A percentile compares a stretch with the other conserved stretches of the same genome.
Conservation (phyloP, 2,113 vertebrate species). For the Coracopsis vasa region DNA sequence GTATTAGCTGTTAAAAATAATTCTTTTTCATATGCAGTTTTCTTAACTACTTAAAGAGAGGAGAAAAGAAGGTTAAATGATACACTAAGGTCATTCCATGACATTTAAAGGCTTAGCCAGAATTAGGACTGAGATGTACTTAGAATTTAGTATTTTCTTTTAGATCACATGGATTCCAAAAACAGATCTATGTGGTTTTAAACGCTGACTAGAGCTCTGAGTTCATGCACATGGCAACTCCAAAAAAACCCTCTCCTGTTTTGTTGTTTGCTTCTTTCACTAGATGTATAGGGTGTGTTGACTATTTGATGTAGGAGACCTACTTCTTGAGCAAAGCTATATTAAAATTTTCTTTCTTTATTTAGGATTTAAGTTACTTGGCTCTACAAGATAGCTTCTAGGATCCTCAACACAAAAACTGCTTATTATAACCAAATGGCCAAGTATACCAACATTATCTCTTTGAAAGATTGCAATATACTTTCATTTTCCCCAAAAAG, state of each 20-base stretch:
- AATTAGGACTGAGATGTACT: neutral
- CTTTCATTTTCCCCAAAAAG: neutral
- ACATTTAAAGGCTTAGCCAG: neutral
- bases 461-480: neutral
- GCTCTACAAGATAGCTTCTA: neutral
- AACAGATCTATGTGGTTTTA: neutral
- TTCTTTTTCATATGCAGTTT: neutral
- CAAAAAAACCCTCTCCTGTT: neutral
- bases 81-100: neutral
- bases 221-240: neutral
- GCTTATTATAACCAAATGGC: neutral
- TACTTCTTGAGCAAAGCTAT: neutral
- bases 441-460: neutral
- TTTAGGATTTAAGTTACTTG: neutral
- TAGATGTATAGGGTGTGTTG: neutral
- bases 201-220: neutral
- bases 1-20: neutral
- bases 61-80: neutral
- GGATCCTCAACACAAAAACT: neutral
- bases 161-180: neutral
- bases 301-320: neutral
- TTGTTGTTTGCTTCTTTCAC: neutral
- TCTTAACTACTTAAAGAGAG: neutral
- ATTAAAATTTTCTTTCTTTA: neutral
- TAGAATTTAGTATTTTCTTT: constrained; percentile 7